Conservation (phyloP, 2,113 vertebrate species). For the Xenopus borealis region DNA sequence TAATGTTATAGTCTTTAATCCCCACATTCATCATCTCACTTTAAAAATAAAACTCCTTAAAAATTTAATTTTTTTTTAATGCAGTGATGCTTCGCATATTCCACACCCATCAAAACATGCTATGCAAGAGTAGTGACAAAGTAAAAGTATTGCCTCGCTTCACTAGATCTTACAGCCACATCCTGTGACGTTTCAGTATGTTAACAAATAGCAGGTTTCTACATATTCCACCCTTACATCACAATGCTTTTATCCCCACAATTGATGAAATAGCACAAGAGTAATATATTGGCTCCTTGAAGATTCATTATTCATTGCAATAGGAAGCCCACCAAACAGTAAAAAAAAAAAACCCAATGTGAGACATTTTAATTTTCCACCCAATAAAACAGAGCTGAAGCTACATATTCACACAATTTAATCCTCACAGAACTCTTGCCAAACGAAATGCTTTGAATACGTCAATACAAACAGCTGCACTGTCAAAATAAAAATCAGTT, state of each 20-base stretch:
- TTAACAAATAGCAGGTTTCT: slow-evolving; percentile 25
- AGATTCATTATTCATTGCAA: too few species aligned
- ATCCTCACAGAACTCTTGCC: too few species aligned
- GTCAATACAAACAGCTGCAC: too few species aligned
- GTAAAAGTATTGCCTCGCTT: not conserved
- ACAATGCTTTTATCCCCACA: slow-evolving; percentile 12
- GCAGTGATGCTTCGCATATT: not conserved
- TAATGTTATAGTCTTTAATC: not conserved
- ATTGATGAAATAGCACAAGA: not conserved
- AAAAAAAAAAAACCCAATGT: too few species aligned
- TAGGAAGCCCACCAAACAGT: too few species aligned
- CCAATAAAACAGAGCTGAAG: too few species aligned
- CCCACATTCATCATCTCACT: not conserved
- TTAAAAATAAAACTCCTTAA: not conserved
- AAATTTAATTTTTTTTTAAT: not conserved
- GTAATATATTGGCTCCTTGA: too few species aligned
- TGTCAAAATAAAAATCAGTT: too few species aligned
- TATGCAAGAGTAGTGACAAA: not conserved
- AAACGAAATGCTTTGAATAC: too few species aligned
- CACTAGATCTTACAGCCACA: slow-evolving; percentile 14
- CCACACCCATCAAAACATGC: not conserved
- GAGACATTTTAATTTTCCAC: too few species aligned
- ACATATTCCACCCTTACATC: slow-evolving; percentile 11
- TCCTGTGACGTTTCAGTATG: slow-evolving; percentile 16
- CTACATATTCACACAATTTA: too few species aligned